Percentiles rank a stretch among this genome's conserved stretches.
Conservation (phyloP, 2,797 vertebrate species). For the Neopelma chrysocephalum region DNA sequence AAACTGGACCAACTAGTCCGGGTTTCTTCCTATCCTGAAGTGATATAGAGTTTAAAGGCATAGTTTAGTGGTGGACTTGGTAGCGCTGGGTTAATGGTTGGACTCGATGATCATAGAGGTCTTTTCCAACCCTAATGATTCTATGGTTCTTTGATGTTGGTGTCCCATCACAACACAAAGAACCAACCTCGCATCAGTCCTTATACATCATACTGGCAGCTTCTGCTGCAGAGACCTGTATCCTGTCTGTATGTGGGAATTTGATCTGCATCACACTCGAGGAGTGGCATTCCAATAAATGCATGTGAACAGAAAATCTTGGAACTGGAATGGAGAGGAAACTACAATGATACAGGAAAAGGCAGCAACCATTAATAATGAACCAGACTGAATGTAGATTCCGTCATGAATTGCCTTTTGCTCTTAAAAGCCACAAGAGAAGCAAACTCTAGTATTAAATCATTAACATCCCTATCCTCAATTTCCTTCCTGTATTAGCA, state of each 20-base stretch:
- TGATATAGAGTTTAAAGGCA: fast-evolving
- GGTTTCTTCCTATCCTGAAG: not conserved
- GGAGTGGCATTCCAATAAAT: not conserved
- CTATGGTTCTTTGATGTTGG: not conserved
- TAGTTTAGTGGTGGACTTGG: not conserved
- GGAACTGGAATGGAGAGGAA: not conserved
- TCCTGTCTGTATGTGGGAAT: too few species aligned
- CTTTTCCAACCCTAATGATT: not conserved
- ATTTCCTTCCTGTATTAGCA: not conserved
- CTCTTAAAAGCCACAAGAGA: not conserved
- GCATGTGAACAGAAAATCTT: not conserved
- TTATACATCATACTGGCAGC: fast-evolving
- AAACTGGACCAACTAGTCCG: fast-evolving
- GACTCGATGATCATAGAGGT: not conserved
- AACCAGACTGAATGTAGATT: not conserved
- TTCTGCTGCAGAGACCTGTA: not conserved
- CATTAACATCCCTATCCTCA: not conserved
- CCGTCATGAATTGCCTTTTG: not conserved
- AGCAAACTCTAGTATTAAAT: not conserved
- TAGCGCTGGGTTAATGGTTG: not conserved
- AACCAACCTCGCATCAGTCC: not conserved
- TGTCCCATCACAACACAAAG: not conserved
- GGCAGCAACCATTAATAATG: not conserved
- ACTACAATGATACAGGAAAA: not conserved
- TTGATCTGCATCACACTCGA: fast-evolving